A percentile compares a stretch with the other conserved stretches of the same genome.
These are phyloP conservation scores for Leptatherina wallacei DNA, from an alignment of 2,797 vertebrate species.

Conservation along the genomic window DNA sequence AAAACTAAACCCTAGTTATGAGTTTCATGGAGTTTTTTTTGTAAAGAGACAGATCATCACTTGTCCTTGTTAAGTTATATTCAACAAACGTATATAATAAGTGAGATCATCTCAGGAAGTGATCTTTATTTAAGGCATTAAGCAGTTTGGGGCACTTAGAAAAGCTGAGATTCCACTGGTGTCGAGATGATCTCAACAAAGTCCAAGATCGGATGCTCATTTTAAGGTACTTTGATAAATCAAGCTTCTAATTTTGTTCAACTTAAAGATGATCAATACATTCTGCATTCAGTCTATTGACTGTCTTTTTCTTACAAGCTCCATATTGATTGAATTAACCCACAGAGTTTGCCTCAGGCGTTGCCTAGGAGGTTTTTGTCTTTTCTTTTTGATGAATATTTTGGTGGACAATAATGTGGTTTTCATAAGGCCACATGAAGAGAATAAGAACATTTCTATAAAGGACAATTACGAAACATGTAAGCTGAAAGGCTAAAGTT, in stretches of 20 bases:
- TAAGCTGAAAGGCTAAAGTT: background rate
- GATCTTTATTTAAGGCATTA: conserved; percentile 31
- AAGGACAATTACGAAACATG: conserved; percentile 3
- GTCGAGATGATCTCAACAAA: background rate
- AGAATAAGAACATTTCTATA: conserved; percentile 29
- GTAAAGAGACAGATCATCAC: background rate
- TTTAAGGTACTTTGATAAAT: conserved; percentile 25
- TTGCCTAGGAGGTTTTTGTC: background rate
- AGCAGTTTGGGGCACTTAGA: conserved; percentile 23
- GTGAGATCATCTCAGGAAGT: background rate
- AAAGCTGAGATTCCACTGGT: background rate
- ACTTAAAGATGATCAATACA: background rate
- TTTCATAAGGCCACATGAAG: conserved; percentile 47
- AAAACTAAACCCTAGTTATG: background rate
- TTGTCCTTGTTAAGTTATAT: background rate
- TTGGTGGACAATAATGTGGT: conserved; percentile 2
- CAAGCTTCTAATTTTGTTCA: background rate
- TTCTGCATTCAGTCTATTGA: background rate
- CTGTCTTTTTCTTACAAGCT: background rate
- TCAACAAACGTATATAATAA: background rate
- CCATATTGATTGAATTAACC: background rate
- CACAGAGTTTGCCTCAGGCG: background rate
- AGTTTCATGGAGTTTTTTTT: background rate
- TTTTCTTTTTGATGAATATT: conserved; percentile 52
- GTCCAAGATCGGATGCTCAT: background rate